phyloP scores from a whole-genome alignment of 1,140 invertebrate species.

The Aphelinus certus region DNA sequence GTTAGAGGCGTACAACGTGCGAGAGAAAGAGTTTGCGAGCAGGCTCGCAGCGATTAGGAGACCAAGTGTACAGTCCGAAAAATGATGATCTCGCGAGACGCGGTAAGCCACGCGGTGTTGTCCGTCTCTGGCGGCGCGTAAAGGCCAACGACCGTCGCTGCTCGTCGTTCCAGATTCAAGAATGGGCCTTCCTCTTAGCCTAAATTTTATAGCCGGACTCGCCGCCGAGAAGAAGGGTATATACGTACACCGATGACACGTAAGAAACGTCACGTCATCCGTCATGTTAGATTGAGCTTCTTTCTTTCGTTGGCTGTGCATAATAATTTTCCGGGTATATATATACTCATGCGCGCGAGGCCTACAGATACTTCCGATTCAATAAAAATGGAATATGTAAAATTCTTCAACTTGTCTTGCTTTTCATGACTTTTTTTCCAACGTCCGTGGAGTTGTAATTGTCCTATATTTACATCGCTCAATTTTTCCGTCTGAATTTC shows the following conservation, averaged over 20 bases:
- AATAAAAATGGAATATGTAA: too few relatives aligned
- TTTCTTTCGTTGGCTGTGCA: too few relatives aligned
- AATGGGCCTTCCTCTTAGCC: slow-evolving; percentile 37
- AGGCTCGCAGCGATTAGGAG: too few relatives aligned
- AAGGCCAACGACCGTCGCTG: slow-evolving; percentile 35
- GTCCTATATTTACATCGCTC: too few relatives aligned
- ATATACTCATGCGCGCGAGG: too few relatives aligned
- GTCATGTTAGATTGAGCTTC: not conserved
- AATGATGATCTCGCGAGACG: not conserved
- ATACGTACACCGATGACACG: not conserved
- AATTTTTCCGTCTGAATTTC: too few relatives aligned
- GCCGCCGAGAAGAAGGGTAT: not conserved
- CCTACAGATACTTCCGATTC: too few relatives aligned
- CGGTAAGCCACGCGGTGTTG: not conserved
- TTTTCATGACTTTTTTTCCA: too few relatives aligned
- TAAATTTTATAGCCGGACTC: slow-evolving; percentile 36
- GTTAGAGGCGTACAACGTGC: not conserved
- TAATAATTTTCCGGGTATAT: too few relatives aligned
- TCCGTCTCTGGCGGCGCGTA: slow-evolving; percentile 14
- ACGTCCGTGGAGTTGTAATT: too few relatives aligned
- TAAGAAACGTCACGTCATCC: slow-evolving; percentile 1
- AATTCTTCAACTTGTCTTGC: too few relatives aligned
- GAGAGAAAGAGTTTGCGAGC: too few relatives aligned
- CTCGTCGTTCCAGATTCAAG: slow-evolving; percentile 38
- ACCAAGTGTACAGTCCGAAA: not conserved